Conservation (phyloP, 1,140 invertebrate genomes). For the Steinernema feltiae region DNA sequence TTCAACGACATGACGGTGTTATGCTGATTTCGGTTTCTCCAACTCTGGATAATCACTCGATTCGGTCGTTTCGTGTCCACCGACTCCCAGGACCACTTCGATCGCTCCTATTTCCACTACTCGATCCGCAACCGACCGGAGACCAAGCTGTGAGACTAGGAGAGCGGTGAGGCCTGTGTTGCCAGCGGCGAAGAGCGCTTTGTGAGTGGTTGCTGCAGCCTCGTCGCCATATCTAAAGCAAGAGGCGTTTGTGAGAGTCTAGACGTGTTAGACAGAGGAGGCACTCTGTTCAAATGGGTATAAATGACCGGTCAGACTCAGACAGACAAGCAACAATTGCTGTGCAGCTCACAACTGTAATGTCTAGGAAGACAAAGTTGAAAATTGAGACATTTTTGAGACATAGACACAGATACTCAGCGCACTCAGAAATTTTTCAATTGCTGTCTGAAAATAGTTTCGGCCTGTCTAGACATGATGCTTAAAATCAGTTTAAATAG, state of each 20-base stretch:
- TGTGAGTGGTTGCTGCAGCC: constrained; percentile 33
- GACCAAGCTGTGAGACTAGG: constrained; percentile 35
- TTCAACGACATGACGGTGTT: no score
- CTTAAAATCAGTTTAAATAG: no score
- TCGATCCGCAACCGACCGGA: constrained; percentile 33
- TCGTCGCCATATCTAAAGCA: constrained; percentile 37
- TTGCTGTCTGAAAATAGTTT: no score
- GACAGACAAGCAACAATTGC: no score
- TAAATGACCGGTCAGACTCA: neutral
- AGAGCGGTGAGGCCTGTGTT: constrained; percentile 31
- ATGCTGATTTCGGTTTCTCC: neutral
- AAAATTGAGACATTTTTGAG: no score
- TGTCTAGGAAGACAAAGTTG: no score
- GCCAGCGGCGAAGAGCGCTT: constrained; percentile 40
- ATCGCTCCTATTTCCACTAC: constrained; percentile 31
- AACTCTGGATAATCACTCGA: no score
- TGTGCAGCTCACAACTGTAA: neutral
- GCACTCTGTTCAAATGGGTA: no score
- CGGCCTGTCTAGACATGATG: no score
- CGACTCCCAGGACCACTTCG: constrained; percentile 2
- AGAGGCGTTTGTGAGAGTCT: neutral
- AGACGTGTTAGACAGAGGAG: neutral
- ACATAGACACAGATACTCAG: no score
- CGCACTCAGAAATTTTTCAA: no score
- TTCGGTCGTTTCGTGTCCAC: neutral